A percentile compares a stretch with the other conserved stretches of the same genome.
These are phyloP conservation scores for Puntigrus tetrazona DNA, from an alignment of 2,113 vertebrate genomes.

Conservation along the genomic window DNA sequence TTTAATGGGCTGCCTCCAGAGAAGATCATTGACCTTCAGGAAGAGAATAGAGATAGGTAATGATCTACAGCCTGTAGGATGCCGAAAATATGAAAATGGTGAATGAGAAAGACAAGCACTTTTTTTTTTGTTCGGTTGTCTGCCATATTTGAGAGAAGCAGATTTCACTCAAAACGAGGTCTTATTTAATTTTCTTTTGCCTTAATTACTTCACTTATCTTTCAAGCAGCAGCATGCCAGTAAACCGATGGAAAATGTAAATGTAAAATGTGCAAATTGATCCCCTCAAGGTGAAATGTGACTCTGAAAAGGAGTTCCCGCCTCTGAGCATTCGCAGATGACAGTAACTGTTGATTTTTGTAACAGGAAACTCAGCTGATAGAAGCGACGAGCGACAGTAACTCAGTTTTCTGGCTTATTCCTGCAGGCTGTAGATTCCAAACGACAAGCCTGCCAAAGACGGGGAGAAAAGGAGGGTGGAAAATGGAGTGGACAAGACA, in stretches of 20 bases:
- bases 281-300: constrained; percentile 1
- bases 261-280: constrained; percentile 9
- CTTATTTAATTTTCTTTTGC: neutral
- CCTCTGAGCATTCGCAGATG: neutral
- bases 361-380: neutral
- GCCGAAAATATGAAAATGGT: constrained; percentile 7
- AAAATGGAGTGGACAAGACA: constrained; percentile 6
- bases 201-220: constrained; percentile 15
- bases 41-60: neutral
- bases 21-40: constrained; percentile 4
- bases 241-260: neutral
- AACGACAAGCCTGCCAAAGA: neutral
- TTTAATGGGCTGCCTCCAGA: constrained; percentile 1
- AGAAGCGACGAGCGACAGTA: neutral
- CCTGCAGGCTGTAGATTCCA: neutral
- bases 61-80: neutral
- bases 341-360: constrained; percentile 4
- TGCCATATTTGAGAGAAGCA: neutral
- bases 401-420: constrained; percentile 1
- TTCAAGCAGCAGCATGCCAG: neutral
- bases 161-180: neutral
- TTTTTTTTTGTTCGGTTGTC: neutral
- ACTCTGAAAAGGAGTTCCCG: neutral
- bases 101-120: neutral
- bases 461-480: neutral